Conservation (phyloP, 2,797 vertebrate genomes). For the Karalla daura region DNA sequence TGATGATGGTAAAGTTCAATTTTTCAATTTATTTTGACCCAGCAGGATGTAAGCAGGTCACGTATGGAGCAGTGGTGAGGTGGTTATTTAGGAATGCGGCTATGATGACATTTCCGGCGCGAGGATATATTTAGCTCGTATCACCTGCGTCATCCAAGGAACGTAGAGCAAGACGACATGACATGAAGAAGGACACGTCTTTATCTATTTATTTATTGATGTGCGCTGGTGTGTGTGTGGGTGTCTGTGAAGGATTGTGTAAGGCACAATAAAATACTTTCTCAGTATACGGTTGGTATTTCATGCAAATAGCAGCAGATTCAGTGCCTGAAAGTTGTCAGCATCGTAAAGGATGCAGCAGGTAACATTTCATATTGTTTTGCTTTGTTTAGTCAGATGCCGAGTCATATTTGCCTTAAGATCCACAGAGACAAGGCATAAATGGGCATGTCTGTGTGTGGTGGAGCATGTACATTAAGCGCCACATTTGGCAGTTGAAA, state of each 20-base stretch:
- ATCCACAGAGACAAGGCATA: background rate
- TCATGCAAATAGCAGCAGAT: background rate
- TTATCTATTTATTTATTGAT: conserved; percentile 47
- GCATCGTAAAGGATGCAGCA: too few relatives aligned
- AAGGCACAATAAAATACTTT: conserved; percentile 17
- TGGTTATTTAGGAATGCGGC: conserved; percentile 39
- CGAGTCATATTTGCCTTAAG: background rate
- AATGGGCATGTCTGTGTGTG: background rate
- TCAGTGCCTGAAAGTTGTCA: background rate
- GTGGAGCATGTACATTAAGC: conserved; percentile 5
- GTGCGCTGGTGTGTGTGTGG: background rate
- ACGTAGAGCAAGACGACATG: conserved; percentile 67
- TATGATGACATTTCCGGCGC: conserved; percentile 62
- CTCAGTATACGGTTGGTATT: background rate
- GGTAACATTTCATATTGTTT: background rate
- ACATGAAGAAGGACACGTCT: conserved; percentile 53
- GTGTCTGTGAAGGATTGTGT: background rate
- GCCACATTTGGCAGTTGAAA: background rate
- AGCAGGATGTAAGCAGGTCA: conserved; percentile 10
- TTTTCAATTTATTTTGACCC: conserved; percentile 9
- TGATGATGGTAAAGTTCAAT: background rate
- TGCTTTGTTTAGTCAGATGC: background rate
- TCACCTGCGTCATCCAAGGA: conserved; percentile 60
- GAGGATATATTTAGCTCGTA: conserved; percentile 66
- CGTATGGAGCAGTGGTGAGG: conserved; percentile 1